Percentiles rank a stretch among this genome's conserved stretches.
Evolutionary conservation across 2,888 invertebrate genomes (phyloP).

Genomic region (Folsomia manolachei): DNA sequence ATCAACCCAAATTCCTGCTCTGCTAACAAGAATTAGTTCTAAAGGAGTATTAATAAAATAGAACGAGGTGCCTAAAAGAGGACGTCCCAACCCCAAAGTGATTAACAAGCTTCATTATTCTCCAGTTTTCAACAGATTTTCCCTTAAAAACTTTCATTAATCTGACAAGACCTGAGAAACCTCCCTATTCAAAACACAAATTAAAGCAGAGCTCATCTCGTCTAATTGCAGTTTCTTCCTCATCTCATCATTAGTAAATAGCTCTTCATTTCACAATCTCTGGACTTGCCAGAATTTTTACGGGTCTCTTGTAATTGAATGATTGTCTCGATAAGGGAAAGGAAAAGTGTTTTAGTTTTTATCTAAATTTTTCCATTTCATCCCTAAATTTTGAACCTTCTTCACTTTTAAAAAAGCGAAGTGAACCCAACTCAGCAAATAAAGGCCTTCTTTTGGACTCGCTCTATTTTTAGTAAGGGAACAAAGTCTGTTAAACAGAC

Average conservation of each 20-base stretch:
- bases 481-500: too few species aligned
- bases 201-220: background rate
- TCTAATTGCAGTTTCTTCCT: too few species aligned
- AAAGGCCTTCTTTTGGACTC: background rate
- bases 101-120: background rate
- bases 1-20: background rate
- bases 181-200: background rate
- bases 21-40: background rate
- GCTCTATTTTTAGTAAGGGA: background rate
- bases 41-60: too few species aligned
- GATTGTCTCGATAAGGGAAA: slow-evolving; percentile 3
- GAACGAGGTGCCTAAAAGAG: background rate
- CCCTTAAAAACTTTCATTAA: background rate
- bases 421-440: background rate
- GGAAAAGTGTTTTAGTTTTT: slow-evolving; percentile 10
- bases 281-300: background rate
- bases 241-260: background rate
- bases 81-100: background rate
- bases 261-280: background rate
- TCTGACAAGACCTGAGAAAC: background rate
- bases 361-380: background rate
- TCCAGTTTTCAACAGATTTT: background rate
- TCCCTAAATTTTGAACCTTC: background rate
- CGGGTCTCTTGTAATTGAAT: slow-evolving; percentile 2
- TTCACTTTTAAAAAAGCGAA: background rate